Base-by-base conservation (phyloP, 2,113 vertebrate species). In the Phocoena phocoena region DNA sequence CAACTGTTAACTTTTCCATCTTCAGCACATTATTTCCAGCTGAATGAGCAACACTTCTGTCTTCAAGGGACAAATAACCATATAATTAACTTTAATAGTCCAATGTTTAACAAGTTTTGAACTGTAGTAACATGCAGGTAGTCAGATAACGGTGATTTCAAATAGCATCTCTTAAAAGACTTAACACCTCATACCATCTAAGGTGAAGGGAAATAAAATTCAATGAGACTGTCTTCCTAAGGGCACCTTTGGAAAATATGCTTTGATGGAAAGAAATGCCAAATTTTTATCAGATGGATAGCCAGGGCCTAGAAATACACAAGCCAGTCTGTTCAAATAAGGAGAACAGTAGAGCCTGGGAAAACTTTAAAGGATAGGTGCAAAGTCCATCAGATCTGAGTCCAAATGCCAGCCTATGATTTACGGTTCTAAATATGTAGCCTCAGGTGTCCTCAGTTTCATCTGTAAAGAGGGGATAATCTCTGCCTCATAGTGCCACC, bases 1-100 rank as follows among this genome's bases (percentile, higher is more conserved):
- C 67, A 92, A 73, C 62, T 90, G 18, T 70, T 80, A 95, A 71
- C 33, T 96, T 90, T 93, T 91, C 53, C 25, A 90, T 90, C 62
- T 73, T 87, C n/a, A 87, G 25, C 55, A 92, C 38, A 50, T 83
- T 82, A 92, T 86, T 94, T 97, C 71, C 63, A 53, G 44, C 33
- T 67, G 36, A 96, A 83, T 62, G 33, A 93, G 6, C 25, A 81
- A 94, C 13, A 60, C 17, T 77, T 80, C 23, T 86, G 5, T 31
- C 63, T 58, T 96, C 53, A 44, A 96, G n/a, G 38, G 38, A 87
- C 50, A 86, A 71, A 92, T 44, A 90, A 53, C 53, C 81, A 62
- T 11, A 50, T 17, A 85, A 67, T 47, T 81, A 89, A 95, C 17
- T 89, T 93, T 28, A 47, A 92, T 26, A 88, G 53, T 88, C 23